Evolutionary conservation across 2,113 vertebrate species (phyloP), one percentile per base, ranked within the genome.

Genomic region (Chascanopsetta lugubris): DNA sequence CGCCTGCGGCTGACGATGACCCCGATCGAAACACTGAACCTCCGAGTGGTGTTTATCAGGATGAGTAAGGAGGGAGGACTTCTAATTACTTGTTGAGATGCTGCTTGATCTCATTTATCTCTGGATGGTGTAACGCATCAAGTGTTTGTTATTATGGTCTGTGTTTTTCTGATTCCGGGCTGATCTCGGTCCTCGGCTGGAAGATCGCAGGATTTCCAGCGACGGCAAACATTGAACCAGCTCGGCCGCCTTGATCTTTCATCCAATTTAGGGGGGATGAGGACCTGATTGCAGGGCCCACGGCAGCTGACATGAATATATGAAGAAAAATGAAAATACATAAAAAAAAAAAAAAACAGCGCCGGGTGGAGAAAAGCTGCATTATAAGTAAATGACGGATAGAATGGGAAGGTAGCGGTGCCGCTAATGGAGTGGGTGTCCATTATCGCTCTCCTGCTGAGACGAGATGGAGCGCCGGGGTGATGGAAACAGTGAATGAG

Each of bases 371-470:
- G 17, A 56, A 34, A 58, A 55, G 56, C 26, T 30, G 57, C 12
- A 24, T 34, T 71, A 68, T 77, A 72, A 79, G 76, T 61, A 83
- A 69, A 79, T 58, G 76, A 56, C 55, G 61, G 80, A 58, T 40
- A 32, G 55, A 60, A 75, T 49, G 71, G 71, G 63, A 65, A 54
- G 70, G 79, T 67, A 81, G 72, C 63, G 68, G 66, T n/a, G 72
- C 66, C 64, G 51, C 61, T 82, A 85, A 85, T 79, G 79, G 85
- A 82, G 77, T 71, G 70, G 69, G 75, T 66, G 66, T 80, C 77
- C 79, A 84, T 86, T 71, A 85, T 79, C 72, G 60, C 68, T 67
- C 66, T 69, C 74, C 72, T 58, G 72, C 79, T 80, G 81, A 66
- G 77, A 74, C 30, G 69, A 81, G 69, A 47, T 60, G 46, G 46